Percentiles rank a stretch among this genome's conserved stretches.
Evolutionary conservation across 1,140 invertebrate genomes (phyloP).

Genomic region (Drosophila willistoni): DNA sequence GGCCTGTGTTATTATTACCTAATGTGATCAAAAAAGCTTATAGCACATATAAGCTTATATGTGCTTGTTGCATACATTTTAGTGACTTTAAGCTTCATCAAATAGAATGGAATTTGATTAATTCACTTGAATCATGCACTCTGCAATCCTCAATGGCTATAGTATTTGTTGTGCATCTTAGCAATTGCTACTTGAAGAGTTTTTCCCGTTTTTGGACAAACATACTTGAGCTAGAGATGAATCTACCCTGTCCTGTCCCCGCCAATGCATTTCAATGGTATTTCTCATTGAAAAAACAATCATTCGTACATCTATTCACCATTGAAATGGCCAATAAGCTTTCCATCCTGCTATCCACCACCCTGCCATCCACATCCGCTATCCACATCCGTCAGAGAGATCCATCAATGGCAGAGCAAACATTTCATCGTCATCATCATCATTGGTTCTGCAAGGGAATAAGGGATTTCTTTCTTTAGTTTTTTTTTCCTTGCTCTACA

Average conservation of each 20-base stretch:
- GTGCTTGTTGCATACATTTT: too few species aligned
- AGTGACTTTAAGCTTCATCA: too few species aligned
- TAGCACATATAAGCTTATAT: too few species aligned
- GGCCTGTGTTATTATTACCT: too few species aligned
- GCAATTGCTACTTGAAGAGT: not conserved
- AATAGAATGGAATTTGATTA: too few species aligned
- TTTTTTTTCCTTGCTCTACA: not conserved
- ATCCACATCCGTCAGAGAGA: constrained; percentile 27
- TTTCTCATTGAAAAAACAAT: constrained; percentile 51
- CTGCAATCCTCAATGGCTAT: not conserved
- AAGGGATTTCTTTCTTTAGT: constrained; percentile 22
- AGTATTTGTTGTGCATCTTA: not conserved
- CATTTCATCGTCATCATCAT: constrained; percentile 70
- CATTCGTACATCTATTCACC: constrained; percentile 32
- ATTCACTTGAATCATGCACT: not conserved
- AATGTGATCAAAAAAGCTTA: too few species aligned
- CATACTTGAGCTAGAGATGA: constrained; percentile 30
- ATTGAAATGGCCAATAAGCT: constrained; percentile 45
- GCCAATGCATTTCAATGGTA: constrained; percentile 32
- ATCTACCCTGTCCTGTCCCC: constrained; percentile 24
- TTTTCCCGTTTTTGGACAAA: not conserved
- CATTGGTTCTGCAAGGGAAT: constrained; percentile 51
- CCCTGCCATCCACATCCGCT: constrained; percentile 6
- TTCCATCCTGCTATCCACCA: constrained; percentile 17
- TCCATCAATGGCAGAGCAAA: constrained; percentile 59